Percentiles rank a stretch among this genome's conserved stretches.
Conservation (phyloP, 2,113 vertebrate genomes). For the Cepphus grylle region DNA sequence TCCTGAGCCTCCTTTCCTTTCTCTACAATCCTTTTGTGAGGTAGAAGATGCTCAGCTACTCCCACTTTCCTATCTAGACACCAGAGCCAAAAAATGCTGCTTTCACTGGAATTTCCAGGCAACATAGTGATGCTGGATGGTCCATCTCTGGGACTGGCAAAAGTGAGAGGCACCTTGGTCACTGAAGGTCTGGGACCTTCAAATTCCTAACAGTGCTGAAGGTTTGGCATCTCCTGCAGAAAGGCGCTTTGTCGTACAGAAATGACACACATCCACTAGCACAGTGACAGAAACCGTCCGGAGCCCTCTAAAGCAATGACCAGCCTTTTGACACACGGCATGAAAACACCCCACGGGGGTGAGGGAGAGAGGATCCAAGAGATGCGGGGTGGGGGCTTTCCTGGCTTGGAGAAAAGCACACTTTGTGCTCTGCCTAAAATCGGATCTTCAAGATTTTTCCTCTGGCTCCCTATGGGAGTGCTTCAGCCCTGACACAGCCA, state of each 20-base stretch:
- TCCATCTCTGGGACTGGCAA: neutral
- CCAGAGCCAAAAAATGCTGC: neutral
- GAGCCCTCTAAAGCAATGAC: neutral
- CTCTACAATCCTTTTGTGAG: neutral
- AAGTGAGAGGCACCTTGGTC: neutral
- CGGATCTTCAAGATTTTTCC: neutral
- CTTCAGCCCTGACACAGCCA: neutral
- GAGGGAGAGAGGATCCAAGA: neutral
- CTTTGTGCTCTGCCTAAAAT: neutral
- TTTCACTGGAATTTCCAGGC: neutral
- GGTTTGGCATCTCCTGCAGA: neutral
- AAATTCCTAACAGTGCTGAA: neutral
- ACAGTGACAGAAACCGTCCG: neutral
- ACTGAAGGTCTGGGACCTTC: neutral
- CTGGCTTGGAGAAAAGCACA: neutral
- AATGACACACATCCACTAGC: neutral
- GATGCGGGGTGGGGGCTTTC: neutral
- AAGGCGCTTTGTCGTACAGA: neutral
- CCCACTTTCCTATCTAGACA: neutral
- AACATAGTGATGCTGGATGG: rapidly evolving
- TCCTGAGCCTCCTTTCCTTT: neutral
- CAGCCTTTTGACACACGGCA: neutral
- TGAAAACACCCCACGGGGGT: neutral
- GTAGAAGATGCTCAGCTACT: neutral
- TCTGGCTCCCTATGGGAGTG: neutral